A percentile compares a stretch with the other conserved stretches of the same genome.
Conservation (phyloP, 37 sponge, comb jelly and placozoan genomes). For the Lycopodina hypogea region DNA sequence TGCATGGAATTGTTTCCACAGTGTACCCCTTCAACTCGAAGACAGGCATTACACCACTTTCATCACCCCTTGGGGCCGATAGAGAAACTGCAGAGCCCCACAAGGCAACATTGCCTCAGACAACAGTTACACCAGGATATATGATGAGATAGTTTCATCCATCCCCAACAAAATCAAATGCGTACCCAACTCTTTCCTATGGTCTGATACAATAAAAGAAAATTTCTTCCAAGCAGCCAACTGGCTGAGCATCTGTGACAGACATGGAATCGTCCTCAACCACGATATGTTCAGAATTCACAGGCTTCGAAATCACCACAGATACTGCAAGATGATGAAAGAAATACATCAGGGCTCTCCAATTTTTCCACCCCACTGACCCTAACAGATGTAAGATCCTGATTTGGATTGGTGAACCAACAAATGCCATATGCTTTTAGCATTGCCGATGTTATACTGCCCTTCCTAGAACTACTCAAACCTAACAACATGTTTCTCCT, state of each 20-base stretch:
- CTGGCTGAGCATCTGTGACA: slow-evolving; percentile 50
- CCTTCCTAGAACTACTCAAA: slow-evolving; percentile 1
- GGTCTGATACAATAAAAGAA: slow-evolving; percentile 49
- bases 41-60: neutral
- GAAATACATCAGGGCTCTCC: slow-evolving; percentile 45
- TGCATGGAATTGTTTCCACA: slow-evolving; percentile 38
- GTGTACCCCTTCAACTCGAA: slow-evolving; percentile 24
- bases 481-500: neutral
- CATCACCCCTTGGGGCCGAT: slow-evolving; percentile 29
- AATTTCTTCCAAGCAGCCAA: slow-evolving; percentile 45
- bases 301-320: slow-evolving; percentile 50
- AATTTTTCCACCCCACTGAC: slow-evolving; percentile 38
- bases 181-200: slow-evolving; percentile 26
- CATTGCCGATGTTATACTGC: no score
- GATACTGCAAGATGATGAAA: slow-evolving; percentile 41
- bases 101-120: slow-evolving; percentile 13
- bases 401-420: slow-evolving; percentile 49
- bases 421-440: slow-evolving; percentile 51
- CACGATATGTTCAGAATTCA: slow-evolving; percentile 38
- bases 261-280: slow-evolving; percentile 52
- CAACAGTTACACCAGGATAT: slow-evolving; percentile 34
- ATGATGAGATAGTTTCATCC: slow-evolving; percentile 21
- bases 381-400: slow-evolving; percentile 46
- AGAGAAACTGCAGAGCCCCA: slow-evolving; percentile 36
- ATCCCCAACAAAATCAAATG: slow-evolving; percentile 25